Conservation (phyloP, 2,888 invertebrate genomes). For the Callimorpha dominula region DNA sequence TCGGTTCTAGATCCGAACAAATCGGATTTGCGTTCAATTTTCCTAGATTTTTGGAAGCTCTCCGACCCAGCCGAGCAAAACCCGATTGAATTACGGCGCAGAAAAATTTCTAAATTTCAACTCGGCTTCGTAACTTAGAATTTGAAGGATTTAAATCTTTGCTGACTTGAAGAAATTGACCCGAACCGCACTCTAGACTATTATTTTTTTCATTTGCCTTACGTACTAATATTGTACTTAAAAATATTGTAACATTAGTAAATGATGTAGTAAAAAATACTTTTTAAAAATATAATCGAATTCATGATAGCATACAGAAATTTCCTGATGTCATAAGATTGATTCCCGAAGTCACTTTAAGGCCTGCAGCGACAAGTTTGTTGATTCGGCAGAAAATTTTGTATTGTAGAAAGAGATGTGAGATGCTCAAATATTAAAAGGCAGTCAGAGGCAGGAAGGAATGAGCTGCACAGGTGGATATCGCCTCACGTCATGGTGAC, state of each 20-base stretch:
- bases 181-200: conserved; percentile 56
- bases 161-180: conserved; percentile 67
- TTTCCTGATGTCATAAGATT: conserved; percentile 8
- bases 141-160: conserved; percentile 75
- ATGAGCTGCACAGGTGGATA: conserved; percentile 70
- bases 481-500: conserved; percentile 62
- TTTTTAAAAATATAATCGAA: background rate
- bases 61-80: conserved; percentile 68
- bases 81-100: conserved; percentile 71
- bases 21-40: conserved; percentile 85
- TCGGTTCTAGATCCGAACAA: conserved; percentile 70
- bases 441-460: conserved; percentile 69
- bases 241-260: conserved; percentile 25
- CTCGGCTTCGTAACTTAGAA: conserved; percentile 67
- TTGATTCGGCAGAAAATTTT: conserved; percentile 46
- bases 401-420: conserved; percentile 37
- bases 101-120: conserved; percentile 68
- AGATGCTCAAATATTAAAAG: conserved; percentile 57
- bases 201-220: conserved; percentile 43
- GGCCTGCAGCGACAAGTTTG: conserved; percentile 36
- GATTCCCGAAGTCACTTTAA: conserved; percentile 32
- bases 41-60: conserved; percentile 78
- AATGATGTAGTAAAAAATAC: background rate
- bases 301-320: background rate
- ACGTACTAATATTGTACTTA: conserved; percentile 12